Conservation (phyloP, 2,113 vertebrate species). For the Ciconia boyciana region DNA sequence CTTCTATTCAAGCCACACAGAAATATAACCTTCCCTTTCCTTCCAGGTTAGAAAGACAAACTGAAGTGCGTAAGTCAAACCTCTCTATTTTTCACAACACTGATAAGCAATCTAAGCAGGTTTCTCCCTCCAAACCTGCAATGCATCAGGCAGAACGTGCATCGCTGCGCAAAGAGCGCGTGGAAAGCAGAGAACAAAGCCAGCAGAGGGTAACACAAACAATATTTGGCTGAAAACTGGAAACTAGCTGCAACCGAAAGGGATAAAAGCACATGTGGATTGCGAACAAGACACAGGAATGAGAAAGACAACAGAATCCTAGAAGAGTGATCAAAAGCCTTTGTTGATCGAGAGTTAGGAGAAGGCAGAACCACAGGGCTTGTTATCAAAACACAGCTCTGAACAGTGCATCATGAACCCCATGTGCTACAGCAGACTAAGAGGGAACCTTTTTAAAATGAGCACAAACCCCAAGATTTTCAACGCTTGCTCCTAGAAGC, state of each 20-base stretch:
- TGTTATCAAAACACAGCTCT: neutral
- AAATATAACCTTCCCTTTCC: neutral
- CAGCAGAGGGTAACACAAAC: neutral
- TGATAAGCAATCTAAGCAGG: neutral
- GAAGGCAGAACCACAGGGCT: neutral
- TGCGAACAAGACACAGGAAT: neutral
- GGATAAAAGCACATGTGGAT: neutral
- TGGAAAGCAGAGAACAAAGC: neutral
- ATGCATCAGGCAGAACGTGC: accelerated
- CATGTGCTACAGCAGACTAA: neutral
- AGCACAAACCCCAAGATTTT: neutral
- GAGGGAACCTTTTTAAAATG: neutral
- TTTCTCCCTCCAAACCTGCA: neutral
- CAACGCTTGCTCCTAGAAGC: neutral
- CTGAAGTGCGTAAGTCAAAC: neutral
- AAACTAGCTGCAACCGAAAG: neutral
- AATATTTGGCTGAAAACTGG: neutral
- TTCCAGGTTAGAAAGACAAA: neutral
- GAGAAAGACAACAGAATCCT: neutral
- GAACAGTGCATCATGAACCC: neutral
- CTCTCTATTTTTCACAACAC: neutral
- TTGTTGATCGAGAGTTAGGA: neutral
- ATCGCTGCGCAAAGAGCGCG: accelerated
- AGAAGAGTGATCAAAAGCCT: neutral
- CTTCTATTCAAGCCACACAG: neutral